phyloP scores from a whole-genome alignment of 2,888 invertebrate species.

The Drosophila greeni region DNA sequence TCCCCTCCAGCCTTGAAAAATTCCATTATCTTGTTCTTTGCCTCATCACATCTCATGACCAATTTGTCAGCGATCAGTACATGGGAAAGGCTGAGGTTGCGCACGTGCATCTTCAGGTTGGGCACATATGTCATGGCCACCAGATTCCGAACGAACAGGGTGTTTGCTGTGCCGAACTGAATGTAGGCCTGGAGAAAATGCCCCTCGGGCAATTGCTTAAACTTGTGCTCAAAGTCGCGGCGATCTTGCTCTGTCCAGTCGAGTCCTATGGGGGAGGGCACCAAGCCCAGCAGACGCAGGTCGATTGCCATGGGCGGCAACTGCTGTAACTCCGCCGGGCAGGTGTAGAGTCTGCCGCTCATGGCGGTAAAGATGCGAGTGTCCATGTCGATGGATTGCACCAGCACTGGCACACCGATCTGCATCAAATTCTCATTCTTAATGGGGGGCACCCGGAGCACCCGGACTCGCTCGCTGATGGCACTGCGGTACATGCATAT shows the following conservation, averaged over 20 bases:
- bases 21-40: neutral
- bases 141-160: conserved; percentile 48
- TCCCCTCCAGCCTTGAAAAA: neutral
- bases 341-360: conserved; percentile 41
- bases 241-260: conserved; percentile 40
- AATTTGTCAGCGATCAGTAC: neutral
- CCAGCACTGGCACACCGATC: conserved; percentile 39
- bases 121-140: conserved; percentile 38
- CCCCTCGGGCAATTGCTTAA: conserved; percentile 23
- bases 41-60: neutral
- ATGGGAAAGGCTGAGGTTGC: neutral
- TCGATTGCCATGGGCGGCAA: conserved; percentile 43
- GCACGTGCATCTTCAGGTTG: conserved; percentile 24
- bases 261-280: conserved; percentile 44
- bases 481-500: conserved; percentile 42
- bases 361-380: conserved; percentile 49
- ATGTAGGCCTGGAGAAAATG: conserved; percentile 51
- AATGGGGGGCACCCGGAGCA: conserved; percentile 48
- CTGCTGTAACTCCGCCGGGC: conserved; percentile 32
- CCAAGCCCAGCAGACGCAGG: conserved; percentile 54
- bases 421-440: conserved; percentile 30
- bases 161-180: conserved; percentile 32
- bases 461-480: conserved; percentile 50
- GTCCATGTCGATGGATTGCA: conserved; percentile 55
- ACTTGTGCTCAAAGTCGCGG: conserved; percentile 23